Evolutionary conservation across 2,797 vertebrate species (phyloP), one percentile per base, ranked within the genome.

Genomic region (Enteromius viviparus): DNA sequence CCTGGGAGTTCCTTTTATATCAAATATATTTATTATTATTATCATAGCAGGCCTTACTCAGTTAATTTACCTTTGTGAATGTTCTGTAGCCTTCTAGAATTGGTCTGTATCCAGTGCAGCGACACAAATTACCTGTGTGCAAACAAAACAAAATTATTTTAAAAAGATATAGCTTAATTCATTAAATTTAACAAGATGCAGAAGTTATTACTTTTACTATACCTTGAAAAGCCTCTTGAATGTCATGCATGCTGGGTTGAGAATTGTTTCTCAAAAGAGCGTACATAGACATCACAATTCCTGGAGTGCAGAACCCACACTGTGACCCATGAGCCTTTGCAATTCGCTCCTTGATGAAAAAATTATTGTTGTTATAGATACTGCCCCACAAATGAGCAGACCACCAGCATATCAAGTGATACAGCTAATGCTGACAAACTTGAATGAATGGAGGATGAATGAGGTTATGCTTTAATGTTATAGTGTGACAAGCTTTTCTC

Each of bases 201-300:
- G 14, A 65, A 5, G 1, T 17, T n/a, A 26, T 68, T 9, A 45
- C 14, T 26, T 12, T 55, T 51, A n/a, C 32, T 40, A 65, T 90
- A 98, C 97, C 98, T 93, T 99, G 97, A 88, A 99, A 97, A 53
- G 96, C 95, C 85, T 97, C 94, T 91, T 97, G 96, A 0, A 98
- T 93, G 7, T 97, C 95, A 12, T 93, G 92, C 86, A 96, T 94
- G 2, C 80, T 93, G 29, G 98, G 98, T 0, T 91, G 85, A 0
- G 93, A 91, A 37, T 94, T 94, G 88, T 96, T 98, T 45, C 96
- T 94, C 69, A 99, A 95, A 82, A 99, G 90, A 0, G 96, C 92
- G 6, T 99, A 99, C 96, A 98, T 97, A 75, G 97, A 98, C 98
- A 99, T 99, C 81, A 99, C 96, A 6, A 99, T 95, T 2, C 98